phyloP scores from a whole-genome alignment of 2,113 vertebrate genomes.

The Oreochromis tanganicae region DNA sequence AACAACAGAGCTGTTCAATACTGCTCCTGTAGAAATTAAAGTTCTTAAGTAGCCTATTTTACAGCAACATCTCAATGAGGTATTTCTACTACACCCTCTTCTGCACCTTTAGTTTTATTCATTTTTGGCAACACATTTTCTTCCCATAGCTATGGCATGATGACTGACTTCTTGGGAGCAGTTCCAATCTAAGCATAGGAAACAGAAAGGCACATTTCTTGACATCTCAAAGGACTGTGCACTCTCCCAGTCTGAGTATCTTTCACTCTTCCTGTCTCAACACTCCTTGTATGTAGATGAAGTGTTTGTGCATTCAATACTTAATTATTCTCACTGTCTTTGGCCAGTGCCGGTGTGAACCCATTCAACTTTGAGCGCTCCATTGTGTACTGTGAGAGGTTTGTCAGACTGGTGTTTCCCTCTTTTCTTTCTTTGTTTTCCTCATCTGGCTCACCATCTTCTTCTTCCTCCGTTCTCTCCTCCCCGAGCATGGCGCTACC shows the following conservation, averaged over 20 bases:
- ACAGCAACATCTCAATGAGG: slow-evolving; percentile 41
- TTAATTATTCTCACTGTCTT: slow-evolving; percentile 79
- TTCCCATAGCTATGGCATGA: slow-evolving; percentile 56
- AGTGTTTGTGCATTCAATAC: slow-evolving; percentile 72
- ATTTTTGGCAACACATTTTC: slow-evolving; percentile 69
- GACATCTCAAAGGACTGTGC: slow-evolving; percentile 36
- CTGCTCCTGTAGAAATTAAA: neutral
- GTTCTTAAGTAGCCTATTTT: slow-evolving; percentile 6
- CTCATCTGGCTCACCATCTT: slow-evolving; percentile 67
- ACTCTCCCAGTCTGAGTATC: neutral
- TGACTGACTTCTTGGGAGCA: slow-evolving; percentile 44
- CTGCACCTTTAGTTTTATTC: slow-evolving; percentile 5
- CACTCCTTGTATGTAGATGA: slow-evolving; percentile 31
- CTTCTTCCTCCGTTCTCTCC: slow-evolving; percentile 71
- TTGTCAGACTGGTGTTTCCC: slow-evolving; percentile 79
- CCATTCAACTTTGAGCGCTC: slow-evolving; percentile 78
- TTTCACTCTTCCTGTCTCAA: slow-evolving; percentile 3
- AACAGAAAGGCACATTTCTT: slow-evolving; percentile 75
- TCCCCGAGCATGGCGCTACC: slow-evolving; percentile 64
- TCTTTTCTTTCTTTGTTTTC: slow-evolving; percentile 76
- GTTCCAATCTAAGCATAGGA: slow-evolving; percentile 51
- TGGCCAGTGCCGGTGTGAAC: slow-evolving; percentile 74
- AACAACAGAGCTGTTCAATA: neutral
- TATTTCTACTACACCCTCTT: slow-evolving; percentile 44
- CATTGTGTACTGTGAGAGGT: slow-evolving; percentile 75